These are phyloP conservation scores for Druon quercuslanigerum DNA, from an alignment of 1,140 invertebrate species.

Conservation along the genomic window DNA sequence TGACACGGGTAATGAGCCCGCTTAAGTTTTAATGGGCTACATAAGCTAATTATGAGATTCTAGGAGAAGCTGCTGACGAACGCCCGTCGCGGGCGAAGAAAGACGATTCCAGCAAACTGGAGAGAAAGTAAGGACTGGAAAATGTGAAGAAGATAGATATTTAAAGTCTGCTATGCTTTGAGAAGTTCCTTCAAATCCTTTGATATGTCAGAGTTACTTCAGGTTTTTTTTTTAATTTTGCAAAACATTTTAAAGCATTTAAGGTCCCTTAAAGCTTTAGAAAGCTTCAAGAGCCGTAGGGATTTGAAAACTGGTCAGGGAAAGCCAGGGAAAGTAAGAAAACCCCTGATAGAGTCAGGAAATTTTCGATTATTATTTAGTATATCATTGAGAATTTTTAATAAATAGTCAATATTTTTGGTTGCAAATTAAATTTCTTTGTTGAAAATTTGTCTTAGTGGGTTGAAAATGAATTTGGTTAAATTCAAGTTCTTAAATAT, in stretches of 20 bases:
- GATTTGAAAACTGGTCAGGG: too few relatives aligned
- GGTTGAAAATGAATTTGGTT: too few relatives aligned
- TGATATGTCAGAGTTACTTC: background rate
- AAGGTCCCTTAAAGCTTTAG: too few relatives aligned
- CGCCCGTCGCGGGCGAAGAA: constrained; percentile 39
- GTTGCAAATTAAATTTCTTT: too few relatives aligned
- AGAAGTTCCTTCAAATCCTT: background rate
- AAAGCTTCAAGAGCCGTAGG: too few relatives aligned
- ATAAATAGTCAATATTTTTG: too few relatives aligned
- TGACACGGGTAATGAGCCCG: constrained; percentile 54
- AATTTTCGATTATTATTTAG: too few relatives aligned
- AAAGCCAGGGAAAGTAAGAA: too few relatives aligned
- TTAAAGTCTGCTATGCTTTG: background rate
- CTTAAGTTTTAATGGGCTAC: constrained; percentile 68
- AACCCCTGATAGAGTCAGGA: too few relatives aligned
- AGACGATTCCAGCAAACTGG: constrained; percentile 37
- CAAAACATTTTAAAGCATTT: background rate
- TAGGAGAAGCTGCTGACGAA: constrained; percentile 44
- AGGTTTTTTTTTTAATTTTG: background rate
- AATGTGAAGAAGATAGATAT: background rate
- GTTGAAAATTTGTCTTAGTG: too few relatives aligned
- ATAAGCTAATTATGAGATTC: constrained; percentile 66
- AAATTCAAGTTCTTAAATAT: too few relatives aligned
- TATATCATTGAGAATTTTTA: too few relatives aligned
- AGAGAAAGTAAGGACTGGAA: background rate